These are phyloP conservation scores for Piprites chloris DNA, from an alignment of 2,113 vertebrate genomes.

Conservation along the genomic window DNA sequence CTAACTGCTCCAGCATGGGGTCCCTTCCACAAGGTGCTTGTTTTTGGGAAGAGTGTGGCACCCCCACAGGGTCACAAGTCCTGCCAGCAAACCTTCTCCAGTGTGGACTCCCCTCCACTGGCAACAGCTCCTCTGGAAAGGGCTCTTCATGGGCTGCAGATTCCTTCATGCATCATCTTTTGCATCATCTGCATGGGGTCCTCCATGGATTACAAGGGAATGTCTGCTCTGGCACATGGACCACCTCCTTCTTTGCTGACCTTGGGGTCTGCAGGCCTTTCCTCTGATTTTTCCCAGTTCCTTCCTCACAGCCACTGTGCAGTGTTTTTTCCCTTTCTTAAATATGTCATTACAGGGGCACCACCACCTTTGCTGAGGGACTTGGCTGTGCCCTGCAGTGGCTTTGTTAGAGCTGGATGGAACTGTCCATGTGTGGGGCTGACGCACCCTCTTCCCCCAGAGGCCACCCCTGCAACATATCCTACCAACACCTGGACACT, in stretches of 20 bases:
- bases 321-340: accelerated
- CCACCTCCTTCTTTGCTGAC: not conserved
- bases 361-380: not conserved
- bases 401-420: accelerated
- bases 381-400: not conserved
- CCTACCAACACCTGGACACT: not conserved
- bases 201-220: not conserved
- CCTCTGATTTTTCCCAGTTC: not conserved
- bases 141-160: not conserved
- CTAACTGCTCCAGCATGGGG: not conserved
- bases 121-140: not conserved
- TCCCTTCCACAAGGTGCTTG: not conserved
- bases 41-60: not conserved
- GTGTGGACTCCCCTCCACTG: accelerated
- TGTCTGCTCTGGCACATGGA: not conserved
- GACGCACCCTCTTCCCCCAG: not conserved
- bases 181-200: accelerated
- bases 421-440: not conserved
- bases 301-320: not conserved
- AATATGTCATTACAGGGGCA: not conserved
- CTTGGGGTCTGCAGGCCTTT: not conserved
- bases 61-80: not conserved
- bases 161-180: not conserved
- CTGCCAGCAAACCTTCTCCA: not conserved
- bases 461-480: not conserved